phyloP scores from a whole-genome alignment of 2,888 invertebrate genomes.

The Monopis laevigella region DNA sequence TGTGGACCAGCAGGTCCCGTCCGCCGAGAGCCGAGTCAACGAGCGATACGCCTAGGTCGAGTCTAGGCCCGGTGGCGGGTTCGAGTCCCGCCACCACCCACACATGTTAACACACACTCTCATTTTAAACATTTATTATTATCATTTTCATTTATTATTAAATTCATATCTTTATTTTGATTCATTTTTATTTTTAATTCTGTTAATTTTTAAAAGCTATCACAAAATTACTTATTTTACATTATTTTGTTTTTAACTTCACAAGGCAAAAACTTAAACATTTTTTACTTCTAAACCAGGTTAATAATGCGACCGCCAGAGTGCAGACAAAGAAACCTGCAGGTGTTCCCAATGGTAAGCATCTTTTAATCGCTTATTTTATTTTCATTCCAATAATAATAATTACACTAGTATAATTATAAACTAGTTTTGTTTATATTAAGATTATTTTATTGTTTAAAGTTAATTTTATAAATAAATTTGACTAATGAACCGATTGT shows the following conservation, averaged over 20 bases:
- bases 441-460: too few relatives aligned
- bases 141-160: slow-evolving; percentile 1
- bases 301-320: slow-evolving; percentile 99
- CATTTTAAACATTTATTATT: background rate
- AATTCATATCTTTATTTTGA: slow-evolving; percentile 1
- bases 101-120: too few relatives aligned
- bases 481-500: too few relatives aligned
- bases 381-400: slow-evolving; percentile 13
- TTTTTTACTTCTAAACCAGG: slow-evolving; percentile 71
- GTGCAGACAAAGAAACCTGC: slow-evolving; percentile 99
- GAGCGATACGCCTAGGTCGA: too few relatives aligned
- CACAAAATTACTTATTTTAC: too few relatives aligned
- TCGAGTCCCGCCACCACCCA: too few relatives aligned
- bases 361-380: slow-evolving; percentile 16
- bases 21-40: too few relatives aligned
- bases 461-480: too few relatives aligned
- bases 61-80: too few relatives aligned
- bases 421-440: slow-evolving; percentile 1
- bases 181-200: slow-evolving; percentile 6
- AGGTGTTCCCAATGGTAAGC: slow-evolving; percentile 89
- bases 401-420: background rate
- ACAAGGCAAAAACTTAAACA: slow-evolving; percentile 30
- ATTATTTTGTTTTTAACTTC: too few relatives aligned
- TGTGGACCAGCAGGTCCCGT: too few relatives aligned
- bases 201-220: too few relatives aligned